Percentiles rank a stretch among this genome's conserved stretches.
phyloP scores from a whole-genome alignment of 2,888 invertebrate species.

The Operophtera brumata region DNA sequence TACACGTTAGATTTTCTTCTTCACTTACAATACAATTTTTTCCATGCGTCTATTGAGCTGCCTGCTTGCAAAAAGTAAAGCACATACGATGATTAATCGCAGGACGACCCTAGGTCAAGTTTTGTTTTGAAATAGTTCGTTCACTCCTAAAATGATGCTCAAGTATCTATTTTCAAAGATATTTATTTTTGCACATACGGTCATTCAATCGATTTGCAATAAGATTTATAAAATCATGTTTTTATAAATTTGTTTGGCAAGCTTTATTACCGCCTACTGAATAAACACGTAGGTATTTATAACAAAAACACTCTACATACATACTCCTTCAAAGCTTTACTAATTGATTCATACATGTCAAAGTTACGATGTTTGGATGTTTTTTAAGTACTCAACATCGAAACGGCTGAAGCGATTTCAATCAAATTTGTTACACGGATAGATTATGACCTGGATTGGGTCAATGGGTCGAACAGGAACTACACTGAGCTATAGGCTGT shows the following conservation, averaged over 20 bases:
- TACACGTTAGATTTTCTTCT: background rate
- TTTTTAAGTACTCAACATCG: too few relatives aligned
- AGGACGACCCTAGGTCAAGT: slow-evolving; percentile 7
- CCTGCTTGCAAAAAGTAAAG: background rate
- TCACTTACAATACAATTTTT: background rate
- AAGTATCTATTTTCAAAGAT: background rate
- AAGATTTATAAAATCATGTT: background rate
- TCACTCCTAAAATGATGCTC: slow-evolving; percentile 1
- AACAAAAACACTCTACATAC: too few relatives aligned
- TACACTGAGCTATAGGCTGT: too few relatives aligned
- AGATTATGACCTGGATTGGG: too few relatives aligned
- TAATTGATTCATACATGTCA: too few relatives aligned
- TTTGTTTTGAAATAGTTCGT: slow-evolving; percentile 9
- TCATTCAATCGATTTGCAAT: background rate
- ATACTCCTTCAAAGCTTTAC: too few relatives aligned
- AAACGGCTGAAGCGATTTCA: too few relatives aligned
- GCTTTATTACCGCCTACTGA: background rate
- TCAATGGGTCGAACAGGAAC: too few relatives aligned
- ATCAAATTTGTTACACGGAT: too few relatives aligned
- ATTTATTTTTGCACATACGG: background rate
- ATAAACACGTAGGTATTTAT: background rate
- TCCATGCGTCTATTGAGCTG: background rate
- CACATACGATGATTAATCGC: background rate
- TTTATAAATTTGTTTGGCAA: background rate
- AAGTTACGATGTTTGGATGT: too few relatives aligned